Conservation (phyloP, 2,113 vertebrate genomes). For the Maccullochella peelii region DNA sequence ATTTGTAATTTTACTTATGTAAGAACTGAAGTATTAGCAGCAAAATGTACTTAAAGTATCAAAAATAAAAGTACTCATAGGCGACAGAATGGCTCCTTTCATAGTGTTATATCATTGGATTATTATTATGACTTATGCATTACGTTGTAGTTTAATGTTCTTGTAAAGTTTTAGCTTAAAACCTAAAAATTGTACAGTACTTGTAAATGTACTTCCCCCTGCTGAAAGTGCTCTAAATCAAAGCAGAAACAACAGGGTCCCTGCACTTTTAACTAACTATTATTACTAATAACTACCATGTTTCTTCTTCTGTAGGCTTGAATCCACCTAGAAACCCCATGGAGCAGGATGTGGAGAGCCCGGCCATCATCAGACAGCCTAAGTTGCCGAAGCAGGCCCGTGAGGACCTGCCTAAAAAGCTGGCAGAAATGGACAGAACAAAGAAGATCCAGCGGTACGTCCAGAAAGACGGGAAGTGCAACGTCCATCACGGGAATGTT, state of each 20-base stretch:
- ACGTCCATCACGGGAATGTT: conserved; percentile 97
- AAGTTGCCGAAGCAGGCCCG: conserved; percentile 94
- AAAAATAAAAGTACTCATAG: too few species aligned
- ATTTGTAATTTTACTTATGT: too few species aligned
- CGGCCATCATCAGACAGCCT: conserved; percentile 88
- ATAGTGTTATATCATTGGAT: too few species aligned
- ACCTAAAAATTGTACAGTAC: neutral
- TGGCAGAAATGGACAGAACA: conserved; percentile 84
- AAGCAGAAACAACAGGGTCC: neutral
- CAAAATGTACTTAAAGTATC: too few species aligned
- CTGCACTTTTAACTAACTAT: neutral
- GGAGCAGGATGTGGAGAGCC: conserved; percentile 99
- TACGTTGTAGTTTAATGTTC: too few species aligned
- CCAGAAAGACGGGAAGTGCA: conserved; percentile 97
- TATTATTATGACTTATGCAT: too few species aligned
- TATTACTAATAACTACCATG: neutral
- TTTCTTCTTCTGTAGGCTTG: conserved; percentile 85
- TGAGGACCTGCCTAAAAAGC: conserved; percentile 90
- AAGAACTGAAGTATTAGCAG: too few species aligned
- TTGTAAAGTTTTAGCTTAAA: too few species aligned
- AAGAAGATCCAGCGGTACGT: conserved; percentile 97
- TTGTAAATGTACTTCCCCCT: too few species aligned
- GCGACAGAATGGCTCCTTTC: too few species aligned
- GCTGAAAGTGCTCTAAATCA: neutral
- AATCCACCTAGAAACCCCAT: conserved; percentile 89